Evolutionary conservation across 2,113 vertebrate species (phyloP), one percentile per base, ranked within the genome.

Genomic region (Oreochromis tanganicae): DNA sequence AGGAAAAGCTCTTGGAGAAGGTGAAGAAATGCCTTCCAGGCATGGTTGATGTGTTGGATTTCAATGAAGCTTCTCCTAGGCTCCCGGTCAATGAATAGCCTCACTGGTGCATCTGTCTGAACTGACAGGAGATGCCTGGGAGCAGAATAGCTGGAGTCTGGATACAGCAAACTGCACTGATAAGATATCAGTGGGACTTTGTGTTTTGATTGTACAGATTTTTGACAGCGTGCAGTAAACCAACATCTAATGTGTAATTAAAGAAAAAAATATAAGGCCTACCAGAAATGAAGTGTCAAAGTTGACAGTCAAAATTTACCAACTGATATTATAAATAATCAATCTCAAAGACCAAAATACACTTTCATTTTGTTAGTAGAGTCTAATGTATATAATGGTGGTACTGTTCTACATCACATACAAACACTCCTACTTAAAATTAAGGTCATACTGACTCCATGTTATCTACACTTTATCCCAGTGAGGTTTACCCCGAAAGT

Each of bases 1-100:
- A 89, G 46, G 29, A 85, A 36, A 16, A 21, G 63, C 90, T 91
- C 80, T 84, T 75, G 38, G 88, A 88, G 75, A 84, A 87, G 71
- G 86, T 61, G 54, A 83, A 87, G 81, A 88, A 85, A 93, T 89
- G 87, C 87, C 91, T 89, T 68, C 61, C 52, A 81, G 92, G 85
- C 88, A 94, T 83, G 84, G 92, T 92, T 88, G 91, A 92, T 92
- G 91, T 86, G 43, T 36, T 93, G 90, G 90, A 89, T 94, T 91
- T 94, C 88, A 94, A 93, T 87, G 86, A 89, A 82, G 84, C 57
- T 90, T 86, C 88, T 95, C 84, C 71, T 24, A 79, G 56, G 90
- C 78, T 85, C 71, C 17, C 59, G 17, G 87, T 92, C 84, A 75
- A 81, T 83, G 88, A 87, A 84, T 84, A 83, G 79, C 82, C 85